Evolutionary conservation across 2,797 vertebrate species (phyloP).

Genomic region (Sebastiscus albofasciatus): DNA sequence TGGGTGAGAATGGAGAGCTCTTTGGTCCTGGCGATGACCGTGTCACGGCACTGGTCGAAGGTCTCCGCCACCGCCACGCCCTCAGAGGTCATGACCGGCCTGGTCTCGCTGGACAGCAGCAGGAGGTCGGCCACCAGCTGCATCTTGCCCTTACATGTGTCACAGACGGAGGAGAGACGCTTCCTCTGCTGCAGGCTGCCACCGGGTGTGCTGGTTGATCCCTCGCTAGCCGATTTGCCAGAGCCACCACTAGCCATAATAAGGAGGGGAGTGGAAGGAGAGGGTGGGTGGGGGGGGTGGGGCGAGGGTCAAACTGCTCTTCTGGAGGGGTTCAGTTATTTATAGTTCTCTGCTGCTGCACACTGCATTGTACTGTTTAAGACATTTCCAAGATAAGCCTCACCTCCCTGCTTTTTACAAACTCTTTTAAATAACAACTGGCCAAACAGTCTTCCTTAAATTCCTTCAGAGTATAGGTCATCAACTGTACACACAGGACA

Average conservation of each 20-base stretch:
- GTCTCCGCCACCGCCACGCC: constrained; percentile 90
- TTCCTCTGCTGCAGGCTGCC: constrained; percentile 90
- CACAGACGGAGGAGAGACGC: constrained; percentile 91
- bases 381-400: constrained; percentile 65
- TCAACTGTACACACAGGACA: constrained; percentile 54
- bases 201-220: constrained; percentile 80
- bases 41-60: constrained; percentile 97
- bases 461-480: constrained; percentile 76
- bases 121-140: constrained; percentile 99
- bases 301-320: constrained; percentile 59
- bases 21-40: constrained; percentile 96
- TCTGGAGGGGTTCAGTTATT: constrained; percentile 53
- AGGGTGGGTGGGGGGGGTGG: neutral
- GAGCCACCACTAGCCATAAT: constrained; percentile 97
- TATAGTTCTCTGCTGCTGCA: constrained; percentile 53
- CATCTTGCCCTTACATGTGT: constrained; percentile 96
- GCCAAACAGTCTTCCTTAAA: constrained; percentile 75
- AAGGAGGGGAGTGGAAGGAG: constrained; percentile 43
- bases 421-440: constrained; percentile 72
- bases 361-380: constrained; percentile 68
- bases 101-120: constrained; percentile 94
- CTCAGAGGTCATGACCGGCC: constrained; percentile 92
- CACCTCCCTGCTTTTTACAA: constrained; percentile 37
- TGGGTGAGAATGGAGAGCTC: constrained; percentile 98
- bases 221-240: constrained; percentile 90